Evolutionary conservation across 2,888 invertebrate genomes (phyloP).

Genomic region (Athalia circularis): DNA sequence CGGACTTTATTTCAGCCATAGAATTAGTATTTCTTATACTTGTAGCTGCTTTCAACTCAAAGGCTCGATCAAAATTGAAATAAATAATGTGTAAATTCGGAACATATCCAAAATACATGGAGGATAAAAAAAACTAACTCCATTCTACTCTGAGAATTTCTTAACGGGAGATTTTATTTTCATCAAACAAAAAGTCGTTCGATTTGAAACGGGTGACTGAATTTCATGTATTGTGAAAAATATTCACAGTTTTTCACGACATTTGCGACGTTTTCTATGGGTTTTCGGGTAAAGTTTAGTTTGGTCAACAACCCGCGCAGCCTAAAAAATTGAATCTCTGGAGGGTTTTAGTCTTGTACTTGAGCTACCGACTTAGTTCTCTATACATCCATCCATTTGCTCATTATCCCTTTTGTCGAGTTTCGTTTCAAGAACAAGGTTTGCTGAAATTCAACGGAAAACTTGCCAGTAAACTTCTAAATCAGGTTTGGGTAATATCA

Average conservation of each 20-base stretch:
- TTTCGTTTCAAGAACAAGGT: conserved; percentile 7
- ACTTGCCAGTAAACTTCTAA: conserved; percentile 1
- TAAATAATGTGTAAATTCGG: no score
- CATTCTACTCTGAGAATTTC: no score
- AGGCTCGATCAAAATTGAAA: no score
- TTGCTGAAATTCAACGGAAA: not conserved
- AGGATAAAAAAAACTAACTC: no score
- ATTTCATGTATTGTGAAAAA: not conserved
- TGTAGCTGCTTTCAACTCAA: no score
- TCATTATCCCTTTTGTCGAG: conserved; percentile 12
- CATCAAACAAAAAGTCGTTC: no score
- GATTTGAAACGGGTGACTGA: not conserved
- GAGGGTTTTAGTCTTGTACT: conserved; percentile 2
- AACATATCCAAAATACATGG: no score
- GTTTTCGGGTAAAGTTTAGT: conserved; percentile 1
- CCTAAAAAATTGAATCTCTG: conserved; percentile 5
- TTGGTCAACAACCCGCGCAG: not conserved
- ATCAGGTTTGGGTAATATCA: no score
- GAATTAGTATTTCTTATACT: not conserved
- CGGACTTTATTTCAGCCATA: not conserved
- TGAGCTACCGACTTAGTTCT: not conserved
- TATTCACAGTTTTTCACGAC: not conserved
- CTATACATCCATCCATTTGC: not conserved
- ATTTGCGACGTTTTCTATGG: no score
- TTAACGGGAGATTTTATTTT: no score